Evolutionary conservation across 1,140 invertebrate genomes (phyloP), one percentile per base, ranked within the genome.

Genomic region (Drosophila pruinosa): DNA sequence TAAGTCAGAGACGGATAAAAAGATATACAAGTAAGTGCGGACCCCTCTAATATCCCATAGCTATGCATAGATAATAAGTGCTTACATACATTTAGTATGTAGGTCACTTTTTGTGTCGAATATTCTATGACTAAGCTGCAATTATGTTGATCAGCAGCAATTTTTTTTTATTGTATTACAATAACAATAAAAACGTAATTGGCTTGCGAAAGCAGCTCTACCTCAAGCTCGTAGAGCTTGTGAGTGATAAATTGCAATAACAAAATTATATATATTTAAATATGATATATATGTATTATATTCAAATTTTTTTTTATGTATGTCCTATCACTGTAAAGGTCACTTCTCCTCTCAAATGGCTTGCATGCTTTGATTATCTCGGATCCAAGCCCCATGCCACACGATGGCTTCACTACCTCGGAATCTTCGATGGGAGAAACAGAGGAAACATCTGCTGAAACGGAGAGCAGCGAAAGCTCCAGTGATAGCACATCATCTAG

Each of bases 281-380:
- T n/a, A n/a, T n/a, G n/a, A n/a, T n/a, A n/a, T n/a, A n/a, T n/a
- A n/a, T n/a, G n/a, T n/a, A n/a, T n/a, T n/a, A n/a, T n/a, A n/a
- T n/a, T n/a, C n/a, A n/a, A n/a, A n/a, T n/a, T n/a, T n/a, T n/a
- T n/a, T n/a, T n/a, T n/a, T n/a, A n/a, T n/a, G n/a, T n/a, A 41
- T 41, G 2, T 10, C 2, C 19, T 22, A 5, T 1, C 10, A 2
- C 15, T 28, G 19, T 38, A 22, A n/a, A 95, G 94, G 89, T 94
- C 94, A 14, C 93, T 96, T 47, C 89, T 92, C 14, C 83, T 96
- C 36, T 79, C 92, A 56, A 96, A 96, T 93, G 95, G 95, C 3
- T 89, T 96, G 56, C 94, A 92, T 50, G 95, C 94, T 1, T 89
- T 95, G 14, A 88, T 96, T 7, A 94, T 96, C 73, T 94, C 94